A percentile compares a stretch with the other conserved stretches of the same genome.
phyloP scores from a whole-genome alignment of 1,140 invertebrate genomes.

The Brachionus rotundiformis region DNA sequence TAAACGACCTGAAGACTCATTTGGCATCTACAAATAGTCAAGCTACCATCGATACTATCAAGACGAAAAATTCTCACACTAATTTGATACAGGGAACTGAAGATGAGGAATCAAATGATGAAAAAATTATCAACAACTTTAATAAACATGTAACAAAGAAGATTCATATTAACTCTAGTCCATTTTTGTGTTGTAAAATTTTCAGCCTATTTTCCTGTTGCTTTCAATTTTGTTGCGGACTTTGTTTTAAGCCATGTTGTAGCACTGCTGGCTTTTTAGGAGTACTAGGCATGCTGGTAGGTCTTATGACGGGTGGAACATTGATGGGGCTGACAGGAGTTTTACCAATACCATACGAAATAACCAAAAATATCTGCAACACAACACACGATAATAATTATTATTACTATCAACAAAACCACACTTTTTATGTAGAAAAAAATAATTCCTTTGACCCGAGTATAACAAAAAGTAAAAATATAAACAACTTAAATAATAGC shows the following conservation, averaged over 20 bases:
- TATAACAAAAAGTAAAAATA: neutral
- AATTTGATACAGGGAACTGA: neutral
- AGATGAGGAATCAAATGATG: neutral
- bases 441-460: neutral
- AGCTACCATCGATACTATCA: conserved; percentile 5
- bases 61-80: neutral
- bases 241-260: conserved; percentile 41
- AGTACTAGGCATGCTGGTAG: neutral
- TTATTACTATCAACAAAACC: conserved; percentile 31
- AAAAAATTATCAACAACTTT: conserved; percentile 20
- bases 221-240: conserved; percentile 1
- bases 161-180: conserved; percentile 17
- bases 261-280: conserved; percentile 36
- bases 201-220: neutral
- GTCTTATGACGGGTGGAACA: neutral
- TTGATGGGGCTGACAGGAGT: conserved; percentile 21
- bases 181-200: neutral
- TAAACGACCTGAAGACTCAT: conserved; percentile 39
- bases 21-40: conserved; percentile 13
- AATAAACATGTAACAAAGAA: conserved; percentile 28
- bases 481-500: neutral
- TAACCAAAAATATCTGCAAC: conserved; percentile 46
- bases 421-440: conserved; percentile 9
- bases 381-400: neutral
- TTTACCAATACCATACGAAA: conserved; percentile 39